A percentile compares a stretch with the other conserved stretches of the same genome.
phyloP scores from a whole-genome alignment of 1,140 invertebrate genomes.

The Sitobion miscanthi region DNA sequence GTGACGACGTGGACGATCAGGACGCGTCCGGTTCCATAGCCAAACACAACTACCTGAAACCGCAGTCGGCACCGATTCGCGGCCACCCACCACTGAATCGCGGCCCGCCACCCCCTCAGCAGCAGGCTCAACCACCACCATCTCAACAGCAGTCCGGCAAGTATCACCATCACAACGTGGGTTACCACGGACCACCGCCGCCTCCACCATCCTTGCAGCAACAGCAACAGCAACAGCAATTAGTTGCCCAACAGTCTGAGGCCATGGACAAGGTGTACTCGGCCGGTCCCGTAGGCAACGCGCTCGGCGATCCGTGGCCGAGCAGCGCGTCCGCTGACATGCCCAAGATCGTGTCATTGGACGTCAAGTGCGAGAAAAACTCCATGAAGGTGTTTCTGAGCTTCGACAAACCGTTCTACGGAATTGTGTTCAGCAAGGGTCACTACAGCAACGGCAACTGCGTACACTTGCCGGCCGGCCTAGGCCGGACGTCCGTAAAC shows the following conservation, averaged over 20 bases:
- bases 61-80: constrained; percentile 61
- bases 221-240: constrained; percentile 61
- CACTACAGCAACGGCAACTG: constrained; percentile 92
- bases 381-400: constrained; percentile 91
- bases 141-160: constrained; percentile 60
- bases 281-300: constrained; percentile 59
- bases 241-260: constrained; percentile 64
- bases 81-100: constrained; percentile 37
- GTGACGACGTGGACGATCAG: constrained; percentile 58
- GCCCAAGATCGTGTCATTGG: constrained; percentile 88
- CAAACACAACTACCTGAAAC: constrained; percentile 59
- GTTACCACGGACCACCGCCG: constrained; percentile 66
- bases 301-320: constrained; percentile 76
- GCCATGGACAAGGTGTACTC: constrained; percentile 68
- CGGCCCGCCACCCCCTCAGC: constrained; percentile 34
- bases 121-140: constrained; percentile 23
- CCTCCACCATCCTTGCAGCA: constrained; percentile 62
- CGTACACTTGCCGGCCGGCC: constrained; percentile 85
- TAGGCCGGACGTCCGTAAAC: constrained; percentile 83
- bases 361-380: constrained; percentile 94
- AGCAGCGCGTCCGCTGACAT: constrained; percentile 78
- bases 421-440: constrained; percentile 92
- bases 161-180: constrained; percentile 62
- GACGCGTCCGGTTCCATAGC: constrained; percentile 53
- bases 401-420: constrained; percentile 93